A percentile compares a stretch with the other conserved stretches of the same genome.
Conservation (phyloP, 2,888 invertebrate species). For the Lamellibrachia satsuma region DNA sequence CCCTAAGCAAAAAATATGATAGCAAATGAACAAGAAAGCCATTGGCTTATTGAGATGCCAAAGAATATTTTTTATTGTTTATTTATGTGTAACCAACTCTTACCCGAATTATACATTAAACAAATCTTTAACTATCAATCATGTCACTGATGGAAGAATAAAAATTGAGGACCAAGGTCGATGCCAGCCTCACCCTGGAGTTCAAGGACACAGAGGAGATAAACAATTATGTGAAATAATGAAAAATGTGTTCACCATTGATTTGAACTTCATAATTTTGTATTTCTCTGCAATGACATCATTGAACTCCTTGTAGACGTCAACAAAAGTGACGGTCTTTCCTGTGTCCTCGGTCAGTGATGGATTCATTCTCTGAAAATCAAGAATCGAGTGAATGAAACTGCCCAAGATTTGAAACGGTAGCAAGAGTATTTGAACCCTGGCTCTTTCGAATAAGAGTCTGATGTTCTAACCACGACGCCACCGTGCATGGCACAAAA, state of each 20-base stretch:
- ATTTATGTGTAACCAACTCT: too few relatives aligned
- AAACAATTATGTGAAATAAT: neutral
- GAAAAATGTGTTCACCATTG: conserved; percentile 68
- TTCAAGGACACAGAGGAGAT: neutral
- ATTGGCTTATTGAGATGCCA: too few relatives aligned
- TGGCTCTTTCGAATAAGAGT: neutral
- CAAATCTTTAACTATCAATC: neutral
- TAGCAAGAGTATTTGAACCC: too few relatives aligned
- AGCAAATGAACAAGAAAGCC: too few relatives aligned
- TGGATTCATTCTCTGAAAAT: conserved; percentile 41
- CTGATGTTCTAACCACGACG: neutral
- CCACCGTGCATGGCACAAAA: neutral
- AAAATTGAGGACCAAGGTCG: neutral
- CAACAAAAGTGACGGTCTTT: conserved; percentile 77
- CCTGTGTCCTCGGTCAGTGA: conserved; percentile 67
- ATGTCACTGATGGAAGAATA: neutral
- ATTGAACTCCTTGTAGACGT: conserved; percentile 91
- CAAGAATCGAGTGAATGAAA: neutral
- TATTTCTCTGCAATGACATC: conserved; percentile 75
- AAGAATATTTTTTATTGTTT: too few relatives aligned
- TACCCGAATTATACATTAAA: neutral
- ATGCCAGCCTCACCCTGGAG: too few relatives aligned
- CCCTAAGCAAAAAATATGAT: too few relatives aligned
- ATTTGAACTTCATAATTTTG: conserved; percentile 82
- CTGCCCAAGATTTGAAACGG: too few relatives aligned